phyloP scores from a whole-genome alignment of 2,888 invertebrate genomes.

The Phengaris alcon region DNA sequence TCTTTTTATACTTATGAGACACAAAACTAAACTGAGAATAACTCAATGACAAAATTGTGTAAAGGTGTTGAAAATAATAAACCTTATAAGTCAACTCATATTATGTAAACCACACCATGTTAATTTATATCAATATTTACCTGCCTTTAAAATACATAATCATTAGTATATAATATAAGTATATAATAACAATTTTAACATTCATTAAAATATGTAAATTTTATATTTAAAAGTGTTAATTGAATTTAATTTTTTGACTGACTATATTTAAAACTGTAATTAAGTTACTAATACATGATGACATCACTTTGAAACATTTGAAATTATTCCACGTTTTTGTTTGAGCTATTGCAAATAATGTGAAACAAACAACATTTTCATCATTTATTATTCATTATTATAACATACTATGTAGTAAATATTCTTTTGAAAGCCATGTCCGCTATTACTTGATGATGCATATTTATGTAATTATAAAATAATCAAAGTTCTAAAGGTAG shows the following conservation, averaged over 20 bases:
- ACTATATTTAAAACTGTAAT: constrained; percentile 6
- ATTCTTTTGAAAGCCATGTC: background rate
- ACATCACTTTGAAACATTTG: background rate
- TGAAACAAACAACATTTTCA: constrained; percentile 6
- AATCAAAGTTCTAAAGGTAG: too few species aligned
- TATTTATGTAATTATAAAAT: too few species aligned
- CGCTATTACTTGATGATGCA: background rate
- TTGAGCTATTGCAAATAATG: constrained; percentile 27
- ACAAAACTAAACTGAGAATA: too few species aligned
- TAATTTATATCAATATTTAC: background rate
- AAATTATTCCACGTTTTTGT: constrained; percentile 32
- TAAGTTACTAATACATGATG: background rate
- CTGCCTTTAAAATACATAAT: background rate
- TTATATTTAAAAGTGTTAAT: constrained; percentile 17
- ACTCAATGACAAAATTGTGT: too few species aligned
- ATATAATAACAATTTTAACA: background rate
- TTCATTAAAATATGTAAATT: constrained; percentile 9
- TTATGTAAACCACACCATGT: background rate
- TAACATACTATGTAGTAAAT: background rate
- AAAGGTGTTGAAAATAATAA: background rate
- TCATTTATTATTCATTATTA: background rate
- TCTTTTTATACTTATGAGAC: too few species aligned
- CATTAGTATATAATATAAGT: too few species aligned
- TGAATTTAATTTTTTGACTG: constrained; percentile 15
- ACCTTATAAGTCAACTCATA: background rate